Base-by-base conservation (phyloP, 1,140 invertebrate genomes). In the Drosophila gunungcola region DNA sequence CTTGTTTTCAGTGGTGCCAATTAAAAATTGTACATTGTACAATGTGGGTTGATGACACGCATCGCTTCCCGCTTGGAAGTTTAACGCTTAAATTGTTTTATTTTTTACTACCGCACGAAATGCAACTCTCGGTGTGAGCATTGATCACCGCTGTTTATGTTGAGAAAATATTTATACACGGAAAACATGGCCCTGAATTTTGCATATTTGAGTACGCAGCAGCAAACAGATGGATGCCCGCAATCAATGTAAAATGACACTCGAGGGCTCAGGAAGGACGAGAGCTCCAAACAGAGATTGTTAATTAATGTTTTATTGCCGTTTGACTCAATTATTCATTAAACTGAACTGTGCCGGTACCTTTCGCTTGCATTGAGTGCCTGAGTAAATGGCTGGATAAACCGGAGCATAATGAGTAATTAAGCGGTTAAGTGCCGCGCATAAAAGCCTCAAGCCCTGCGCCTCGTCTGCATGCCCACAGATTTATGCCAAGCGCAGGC, bases 241-340 rank as follows among this genome's bases (percentile, higher is more conserved):
- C 38, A 70, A 73, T 62, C 69, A 61, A 53, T 75, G 61, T 57
- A 27, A 46, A 73, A 69, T 58, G 27, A 27, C 51, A 42, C 42
- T 56, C 51, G 29, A 16, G 73, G 42, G 56, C 46, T 45, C 7
- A 0, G 9, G 7, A 27, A 3, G 3, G n/a, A 45, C 10, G 27
- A n/a, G 9, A 38, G 27, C 25, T 67, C 10, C 11, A 25, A 56
- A 49, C 27, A 9, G 29, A 70, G 67, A 69, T 57, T 70, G 51
- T 69, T 70, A 70, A 70, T 69, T 56, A 70, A 70, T 70, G 64
- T 70, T 70, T 70, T 70, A 70, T 70, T 69, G 67, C 51, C 64
- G 52, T 41, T 42, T 70, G 51, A 43, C 64, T 70, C 51, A 70
- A 70, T 70, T 70, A 70, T 70, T 49, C 51, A 48, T 70, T 70